Evolutionary conservation across 2,797 vertebrate species (phyloP).

Genomic region (Xiphorhynchus erythropygius): DNA sequence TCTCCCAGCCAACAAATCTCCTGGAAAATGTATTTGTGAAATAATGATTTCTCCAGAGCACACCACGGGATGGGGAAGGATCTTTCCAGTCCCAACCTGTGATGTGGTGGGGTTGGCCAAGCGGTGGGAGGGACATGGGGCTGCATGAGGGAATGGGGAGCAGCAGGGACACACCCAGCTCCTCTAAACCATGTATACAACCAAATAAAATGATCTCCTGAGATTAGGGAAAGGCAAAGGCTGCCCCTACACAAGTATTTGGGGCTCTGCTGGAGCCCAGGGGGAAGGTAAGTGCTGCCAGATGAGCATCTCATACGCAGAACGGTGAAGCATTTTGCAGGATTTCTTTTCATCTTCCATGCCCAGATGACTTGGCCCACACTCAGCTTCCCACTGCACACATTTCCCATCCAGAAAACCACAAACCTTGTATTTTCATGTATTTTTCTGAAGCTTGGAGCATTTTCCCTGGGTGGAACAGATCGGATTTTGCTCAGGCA

Average conservation of each 20-base stretch:
- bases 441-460: neutral
- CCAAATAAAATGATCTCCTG: neutral
- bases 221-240: neutral
- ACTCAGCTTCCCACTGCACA: neutral
- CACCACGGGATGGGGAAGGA: neutral
- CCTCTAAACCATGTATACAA: neutral
- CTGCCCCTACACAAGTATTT: neutral
- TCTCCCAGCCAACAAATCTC: neutral
- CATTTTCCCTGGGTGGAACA: neutral
- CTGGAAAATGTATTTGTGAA: neutral
- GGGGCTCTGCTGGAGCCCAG: neutral
- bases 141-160: accelerated
- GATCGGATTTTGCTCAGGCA: neutral
- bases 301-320: neutral
- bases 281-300: neutral
- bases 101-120: neutral
- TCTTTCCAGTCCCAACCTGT: neutral
- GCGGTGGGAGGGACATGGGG: accelerated
- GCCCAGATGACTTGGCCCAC: constrained; percentile 11
- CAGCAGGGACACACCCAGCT: neutral
- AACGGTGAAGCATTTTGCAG: neutral
- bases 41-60: constrained; percentile 36
- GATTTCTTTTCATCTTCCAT: neutral
- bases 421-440: neutral
- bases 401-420: neutral